phyloP scores from a whole-genome alignment of 2,113 vertebrate species.

The Lota lota region DNA sequence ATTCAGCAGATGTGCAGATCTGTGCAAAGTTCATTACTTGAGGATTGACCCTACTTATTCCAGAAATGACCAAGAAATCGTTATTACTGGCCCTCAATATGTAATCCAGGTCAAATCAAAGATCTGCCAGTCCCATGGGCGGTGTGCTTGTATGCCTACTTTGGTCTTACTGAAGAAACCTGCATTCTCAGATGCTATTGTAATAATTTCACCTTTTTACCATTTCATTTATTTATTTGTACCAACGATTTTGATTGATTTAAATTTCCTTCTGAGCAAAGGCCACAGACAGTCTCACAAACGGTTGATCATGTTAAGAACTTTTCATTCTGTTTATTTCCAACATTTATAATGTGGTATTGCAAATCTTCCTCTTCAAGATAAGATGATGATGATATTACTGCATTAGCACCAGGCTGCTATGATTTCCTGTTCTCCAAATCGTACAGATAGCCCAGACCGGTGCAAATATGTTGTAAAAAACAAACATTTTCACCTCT shows the following conservation, averaged over 20 bases:
- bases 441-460: too few relatives aligned
- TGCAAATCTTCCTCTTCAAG: not conserved
- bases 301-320: too few relatives aligned
- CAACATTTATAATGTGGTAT: too few relatives aligned
- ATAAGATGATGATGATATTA: too few relatives aligned
- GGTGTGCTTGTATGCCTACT: not conserved
- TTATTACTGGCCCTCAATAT: constrained; percentile 45
- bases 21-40: constrained; percentile 3
- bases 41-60: constrained; percentile 12
- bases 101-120: constrained; percentile 47
- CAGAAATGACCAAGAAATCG: constrained; percentile 13
- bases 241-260: too few relatives aligned
- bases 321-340: too few relatives aligned
- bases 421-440: too few relatives aligned
- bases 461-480: too few relatives aligned
- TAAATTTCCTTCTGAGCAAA: too few relatives aligned
- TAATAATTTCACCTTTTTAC: constrained; percentile 3
- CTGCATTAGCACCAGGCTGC: too few relatives aligned
- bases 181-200: not conserved
- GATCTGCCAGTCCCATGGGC: constrained; percentile 5
- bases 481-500: too few relatives aligned
- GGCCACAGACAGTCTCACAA: too few relatives aligned
- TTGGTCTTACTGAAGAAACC: constrained; percentile 5
- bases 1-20: not conserved
- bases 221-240: not conserved